phyloP scores from a whole-genome alignment of 2,888 invertebrate species.

The Lasioglossum malachurum region DNA sequence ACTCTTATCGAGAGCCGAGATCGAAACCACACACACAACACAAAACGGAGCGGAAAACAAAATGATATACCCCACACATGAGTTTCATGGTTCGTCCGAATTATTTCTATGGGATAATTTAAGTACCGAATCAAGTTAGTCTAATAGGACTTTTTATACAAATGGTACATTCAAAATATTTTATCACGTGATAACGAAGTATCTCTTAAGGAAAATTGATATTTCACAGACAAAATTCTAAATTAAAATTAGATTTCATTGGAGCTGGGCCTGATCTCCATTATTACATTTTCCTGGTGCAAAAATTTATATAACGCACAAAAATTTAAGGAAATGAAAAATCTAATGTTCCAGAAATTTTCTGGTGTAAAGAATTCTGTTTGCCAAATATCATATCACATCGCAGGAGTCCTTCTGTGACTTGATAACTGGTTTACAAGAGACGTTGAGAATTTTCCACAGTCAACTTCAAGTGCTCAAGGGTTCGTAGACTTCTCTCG shows the following conservation, averaged over 20 bases:
- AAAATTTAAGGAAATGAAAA: too few relatives aligned
- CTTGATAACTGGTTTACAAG: not conserved
- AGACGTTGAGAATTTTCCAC: not conserved
- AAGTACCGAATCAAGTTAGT: not conserved
- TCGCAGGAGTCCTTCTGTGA: not conserved
- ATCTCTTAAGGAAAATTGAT: too few relatives aligned
- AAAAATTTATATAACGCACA: too few relatives aligned
- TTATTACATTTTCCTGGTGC: too few relatives aligned
- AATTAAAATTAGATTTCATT: too few relatives aligned
- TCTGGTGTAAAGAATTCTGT: not conserved
- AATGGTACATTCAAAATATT: not conserved
- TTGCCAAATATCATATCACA: not conserved
- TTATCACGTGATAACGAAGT: too few relatives aligned
- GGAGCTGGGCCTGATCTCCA: too few relatives aligned
- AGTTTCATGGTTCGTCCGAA: not conserved
- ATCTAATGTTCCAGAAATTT: too few relatives aligned
- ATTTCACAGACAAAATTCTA: too few relatives aligned
- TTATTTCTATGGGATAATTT: not conserved
- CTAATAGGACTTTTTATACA: not conserved
- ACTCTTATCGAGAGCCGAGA: not conserved
- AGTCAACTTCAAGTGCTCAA: not conserved
- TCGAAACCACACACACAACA: not conserved
- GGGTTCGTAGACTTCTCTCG: not conserved
- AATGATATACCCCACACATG: not conserved
- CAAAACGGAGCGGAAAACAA: not conserved